A percentile compares a stretch with the other conserved stretches of the same genome.
phyloP scores from a whole-genome alignment of 2,113 vertebrate genomes.

The Mesembrinibis cayennensis region DNA sequence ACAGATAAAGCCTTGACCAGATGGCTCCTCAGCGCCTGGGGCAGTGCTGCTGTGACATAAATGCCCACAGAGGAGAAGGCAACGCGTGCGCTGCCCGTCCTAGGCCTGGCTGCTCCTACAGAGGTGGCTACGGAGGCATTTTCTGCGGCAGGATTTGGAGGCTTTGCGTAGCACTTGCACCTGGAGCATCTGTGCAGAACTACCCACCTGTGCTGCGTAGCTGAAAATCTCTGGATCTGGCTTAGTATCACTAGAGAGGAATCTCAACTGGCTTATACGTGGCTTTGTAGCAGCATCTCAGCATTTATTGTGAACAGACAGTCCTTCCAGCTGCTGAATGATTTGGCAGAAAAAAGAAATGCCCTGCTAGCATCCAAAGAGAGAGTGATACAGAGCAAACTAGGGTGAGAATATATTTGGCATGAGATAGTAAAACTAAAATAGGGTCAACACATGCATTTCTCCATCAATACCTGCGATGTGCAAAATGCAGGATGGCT shows the following conservation, averaged over 20 bases:
- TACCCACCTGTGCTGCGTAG: background rate
- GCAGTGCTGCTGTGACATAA: background rate
- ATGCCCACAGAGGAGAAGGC: no score
- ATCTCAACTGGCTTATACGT: no score
- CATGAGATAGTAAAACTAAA: background rate
- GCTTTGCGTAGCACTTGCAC: background rate
- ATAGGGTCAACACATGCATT: no score
- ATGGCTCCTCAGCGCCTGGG: no score
- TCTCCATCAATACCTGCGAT: background rate
- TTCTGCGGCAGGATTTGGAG: background rate
- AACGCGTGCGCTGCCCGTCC: no score
- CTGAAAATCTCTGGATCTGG: background rate
- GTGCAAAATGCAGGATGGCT: background rate
- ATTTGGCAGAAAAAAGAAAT: background rate
- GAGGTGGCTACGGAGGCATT: background rate
- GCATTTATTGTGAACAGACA: background rate
- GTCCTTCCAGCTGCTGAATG: background rate
- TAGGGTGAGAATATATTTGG: background rate
- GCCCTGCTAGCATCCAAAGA: background rate
- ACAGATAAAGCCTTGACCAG: no score
- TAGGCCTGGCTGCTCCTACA: background rate
- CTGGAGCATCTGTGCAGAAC: background rate
- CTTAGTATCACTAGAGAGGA: background rate
- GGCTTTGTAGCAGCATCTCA: background rate
- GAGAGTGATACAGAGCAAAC: background rate